These are phyloP conservation scores for Pongo abelii DNA, from an alignment of 2,113 vertebrate species.

Conservation along the genomic window DNA sequence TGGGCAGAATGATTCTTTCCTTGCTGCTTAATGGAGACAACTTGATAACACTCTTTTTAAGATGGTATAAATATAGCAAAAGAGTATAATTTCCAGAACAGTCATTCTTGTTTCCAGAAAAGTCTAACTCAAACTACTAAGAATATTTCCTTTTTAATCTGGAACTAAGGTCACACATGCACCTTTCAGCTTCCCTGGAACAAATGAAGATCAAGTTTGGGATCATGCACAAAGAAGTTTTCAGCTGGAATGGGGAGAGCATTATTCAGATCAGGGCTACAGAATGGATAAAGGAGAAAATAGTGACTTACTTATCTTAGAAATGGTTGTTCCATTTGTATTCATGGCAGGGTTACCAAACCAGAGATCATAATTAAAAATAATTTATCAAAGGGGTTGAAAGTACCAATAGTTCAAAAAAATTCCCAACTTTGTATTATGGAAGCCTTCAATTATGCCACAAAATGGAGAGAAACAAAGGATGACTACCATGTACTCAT, in stretches of 20 bases:
- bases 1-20: slow-evolving; percentile 67
- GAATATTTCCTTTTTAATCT: slow-evolving; percentile 16
- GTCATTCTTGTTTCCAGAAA: slow-evolving; percentile 56
- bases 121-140: slow-evolving; percentile 32
- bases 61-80: slow-evolving; percentile 62
- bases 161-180: neutral
- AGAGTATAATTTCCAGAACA: slow-evolving; percentile 77
- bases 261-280: neutral
- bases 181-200: neutral
- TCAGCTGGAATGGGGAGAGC: neutral
- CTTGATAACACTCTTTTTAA: slow-evolving; percentile 77
- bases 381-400: neutral
- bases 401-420: neutral
- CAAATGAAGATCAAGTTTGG: neutral
- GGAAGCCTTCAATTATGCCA: neutral
- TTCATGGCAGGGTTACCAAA: neutral
- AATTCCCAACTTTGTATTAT: neutral
- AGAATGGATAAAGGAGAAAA: neutral
- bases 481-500: neutral
- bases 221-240: neutral
- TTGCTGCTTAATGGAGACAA: slow-evolving; percentile 71
- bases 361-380: neutral
- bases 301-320: neutral
- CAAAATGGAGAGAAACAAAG: neutral
- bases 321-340: neutral